Conservation (phyloP, 2,113 vertebrate genomes). For the Gavialis gangeticus region DNA sequence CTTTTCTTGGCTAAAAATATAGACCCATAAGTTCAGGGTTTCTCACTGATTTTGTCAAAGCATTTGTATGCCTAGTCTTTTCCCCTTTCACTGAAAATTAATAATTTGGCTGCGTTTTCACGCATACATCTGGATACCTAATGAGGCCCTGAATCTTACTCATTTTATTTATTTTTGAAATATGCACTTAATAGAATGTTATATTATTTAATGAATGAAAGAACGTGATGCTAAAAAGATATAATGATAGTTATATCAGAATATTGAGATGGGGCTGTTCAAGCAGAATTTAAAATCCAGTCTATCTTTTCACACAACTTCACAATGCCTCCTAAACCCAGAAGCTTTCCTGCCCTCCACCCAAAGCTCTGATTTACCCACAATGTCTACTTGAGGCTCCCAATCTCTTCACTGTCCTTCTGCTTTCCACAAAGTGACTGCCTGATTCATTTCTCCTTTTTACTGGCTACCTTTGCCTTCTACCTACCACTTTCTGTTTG, state of each 20-base stretch:
- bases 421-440: neutral
- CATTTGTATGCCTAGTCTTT: neutral
- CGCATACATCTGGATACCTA: no score
- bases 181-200: no score
- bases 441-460: neutral
- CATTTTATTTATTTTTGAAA: no score
- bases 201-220: neutral
- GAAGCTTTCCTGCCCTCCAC: neutral
- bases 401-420: neutral
- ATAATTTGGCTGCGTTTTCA: neutral
- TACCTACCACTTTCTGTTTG: neutral
- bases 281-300: neutral
- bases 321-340: neutral
- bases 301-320: neutral
- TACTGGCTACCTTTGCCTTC: neutral
- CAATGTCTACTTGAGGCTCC: neutral
- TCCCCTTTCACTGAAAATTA: neutral
- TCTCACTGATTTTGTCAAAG: neutral
- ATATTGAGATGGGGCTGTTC: neutral
- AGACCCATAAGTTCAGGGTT: neutral
- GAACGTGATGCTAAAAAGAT: neutral
- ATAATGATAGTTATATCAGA: neutral
- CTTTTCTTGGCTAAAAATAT: neutral
- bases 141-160: no score
- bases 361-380: neutral